Evolutionary conservation across 2,113 vertebrate species (phyloP), one percentile per base, ranked within the genome.

Genomic region (Condylura cristata): DNA sequence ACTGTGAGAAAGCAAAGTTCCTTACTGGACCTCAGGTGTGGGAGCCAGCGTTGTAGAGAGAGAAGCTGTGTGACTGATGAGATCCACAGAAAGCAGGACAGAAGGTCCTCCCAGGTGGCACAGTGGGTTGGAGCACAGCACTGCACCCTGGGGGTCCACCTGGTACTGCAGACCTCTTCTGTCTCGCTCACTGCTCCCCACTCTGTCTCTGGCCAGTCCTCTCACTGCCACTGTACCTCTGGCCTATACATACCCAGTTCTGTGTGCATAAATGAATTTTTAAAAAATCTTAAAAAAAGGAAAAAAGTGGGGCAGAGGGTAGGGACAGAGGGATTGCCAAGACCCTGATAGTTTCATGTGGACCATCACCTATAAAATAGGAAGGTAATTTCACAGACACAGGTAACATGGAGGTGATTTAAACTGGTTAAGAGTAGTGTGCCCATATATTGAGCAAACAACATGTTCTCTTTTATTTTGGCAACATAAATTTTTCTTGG

Each of bases 371-470:
- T 86, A 4, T 9, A 13, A 16, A 32, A 1, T 3, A 13, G 24
- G 51, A 70, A 63, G 16, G 72, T 32, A 34, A 53, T 60, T 63
- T 81, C 80, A 63, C 8, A 37, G 39, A 76, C 26, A 20, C 22
- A 8, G 17, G 75, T 66, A 56, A 53, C 70, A 79, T 26, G n/a
- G 48, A 66, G 39, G 39, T 68, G 53, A 22, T 93, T 83, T 89
- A 95, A 86, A 83, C 39, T n/a, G 28, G 74, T 86, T 68, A 20
- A 83, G 87, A 89, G 82, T 61, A 32, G 18, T 61, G 17, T 66
- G 65, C 34, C n/a, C 34, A 10, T 61, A 28, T 88, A 41, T 30
- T 91, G 81, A 96, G 72, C 75, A 92, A 95, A 94, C 51, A 83
- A 46, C 20, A 81, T 60, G 24, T 71, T 81, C 85, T 85, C 39